Conservation (phyloP, 64 coral and sea anemone genomes). For the Stichodactyla mertensii region DNA sequence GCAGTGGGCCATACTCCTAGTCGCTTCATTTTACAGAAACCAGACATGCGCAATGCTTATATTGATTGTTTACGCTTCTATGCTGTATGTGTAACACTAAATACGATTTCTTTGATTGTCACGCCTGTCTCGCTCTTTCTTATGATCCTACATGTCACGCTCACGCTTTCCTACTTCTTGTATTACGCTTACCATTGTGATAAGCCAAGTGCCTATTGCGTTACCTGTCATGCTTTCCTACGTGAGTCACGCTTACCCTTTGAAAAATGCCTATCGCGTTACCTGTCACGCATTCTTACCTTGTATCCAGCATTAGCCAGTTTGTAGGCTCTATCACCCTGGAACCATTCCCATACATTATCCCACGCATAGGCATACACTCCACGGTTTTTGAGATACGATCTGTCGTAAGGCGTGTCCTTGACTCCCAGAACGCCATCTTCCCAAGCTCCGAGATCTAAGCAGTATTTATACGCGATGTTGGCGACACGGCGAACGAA, state of each 20-base stretch:
- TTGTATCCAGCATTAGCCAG: conserved; percentile 85
- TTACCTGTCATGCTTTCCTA: background rate
- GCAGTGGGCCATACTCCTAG: too few relatives aligned
- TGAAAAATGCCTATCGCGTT: background rate
- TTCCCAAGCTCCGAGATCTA: conserved; percentile 82
- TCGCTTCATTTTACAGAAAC: too few relatives aligned
- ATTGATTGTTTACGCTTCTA: too few relatives aligned
- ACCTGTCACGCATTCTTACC: conserved; percentile 23
- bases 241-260: too few relatives aligned
- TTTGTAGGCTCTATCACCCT: conserved; percentile 83
- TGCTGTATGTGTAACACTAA: too few relatives aligned
- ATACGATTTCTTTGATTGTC: too few relatives aligned
- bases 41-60: too few relatives aligned
- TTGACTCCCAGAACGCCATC: conserved; percentile 84
- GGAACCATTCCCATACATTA: conserved; percentile 93
- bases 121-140: background rate
- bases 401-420: conserved; percentile 78
- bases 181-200: background rate
- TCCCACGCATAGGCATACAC: conserved; percentile 92
- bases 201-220: background rate
- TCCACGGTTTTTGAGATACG: conserved; percentile 65
- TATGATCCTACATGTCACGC: background rate
- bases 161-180: background rate
- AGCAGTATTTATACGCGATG: conserved; percentile 55
- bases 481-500: conserved; percentile 78